These are phyloP conservation scores for Hozukius guyotensis DNA, from an alignment of 2,797 vertebrate genomes.

Conservation along the genomic window DNA sequence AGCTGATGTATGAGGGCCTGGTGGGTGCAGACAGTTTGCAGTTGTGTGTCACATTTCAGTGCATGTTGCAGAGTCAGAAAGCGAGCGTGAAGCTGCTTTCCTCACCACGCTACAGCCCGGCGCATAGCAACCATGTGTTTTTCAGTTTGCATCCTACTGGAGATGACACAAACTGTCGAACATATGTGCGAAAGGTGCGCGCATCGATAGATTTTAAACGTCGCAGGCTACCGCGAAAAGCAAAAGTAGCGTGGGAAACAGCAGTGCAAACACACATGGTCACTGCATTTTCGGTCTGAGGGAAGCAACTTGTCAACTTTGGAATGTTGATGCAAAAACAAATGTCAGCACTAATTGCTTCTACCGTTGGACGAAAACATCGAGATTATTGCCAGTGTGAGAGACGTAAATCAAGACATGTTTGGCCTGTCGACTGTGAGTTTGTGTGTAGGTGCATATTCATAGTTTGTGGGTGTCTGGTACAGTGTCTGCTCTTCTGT, in stretches of 20 bases:
- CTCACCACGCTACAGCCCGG: background rate
- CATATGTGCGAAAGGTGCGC: constrained; percentile 59
- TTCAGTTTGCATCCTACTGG: constrained; percentile 26
- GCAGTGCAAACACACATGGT: constrained; percentile 53
- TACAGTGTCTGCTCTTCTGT: constrained; percentile 18
- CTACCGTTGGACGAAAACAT: constrained; percentile 50
- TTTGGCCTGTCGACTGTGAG: constrained; percentile 12
- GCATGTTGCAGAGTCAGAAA: constrained; percentile 55
- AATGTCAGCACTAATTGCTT: constrained; percentile 60
- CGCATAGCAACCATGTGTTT: constrained; percentile 66
- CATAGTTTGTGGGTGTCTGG: constrained; percentile 6
- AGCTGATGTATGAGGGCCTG: background rate
- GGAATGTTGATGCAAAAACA: constrained; percentile 71
- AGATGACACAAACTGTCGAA: constrained; percentile 53
- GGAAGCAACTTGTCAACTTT: constrained; percentile 62
- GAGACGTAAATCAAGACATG: constrained; percentile 60
- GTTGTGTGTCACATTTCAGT: constrained; percentile 63
- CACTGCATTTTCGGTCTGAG: constrained; percentile 45
- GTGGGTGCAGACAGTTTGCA: constrained; percentile 44
- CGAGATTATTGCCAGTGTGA: constrained; percentile 34
- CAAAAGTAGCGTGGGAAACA: constrained; percentile 61
- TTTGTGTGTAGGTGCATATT: background rate
- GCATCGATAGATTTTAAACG: constrained; percentile 49
- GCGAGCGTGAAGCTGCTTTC: constrained; percentile 12
- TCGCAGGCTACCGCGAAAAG: constrained; percentile 51